Conservation (phyloP, 2,113 vertebrate species). For the Corythornis vintsioides region DNA sequence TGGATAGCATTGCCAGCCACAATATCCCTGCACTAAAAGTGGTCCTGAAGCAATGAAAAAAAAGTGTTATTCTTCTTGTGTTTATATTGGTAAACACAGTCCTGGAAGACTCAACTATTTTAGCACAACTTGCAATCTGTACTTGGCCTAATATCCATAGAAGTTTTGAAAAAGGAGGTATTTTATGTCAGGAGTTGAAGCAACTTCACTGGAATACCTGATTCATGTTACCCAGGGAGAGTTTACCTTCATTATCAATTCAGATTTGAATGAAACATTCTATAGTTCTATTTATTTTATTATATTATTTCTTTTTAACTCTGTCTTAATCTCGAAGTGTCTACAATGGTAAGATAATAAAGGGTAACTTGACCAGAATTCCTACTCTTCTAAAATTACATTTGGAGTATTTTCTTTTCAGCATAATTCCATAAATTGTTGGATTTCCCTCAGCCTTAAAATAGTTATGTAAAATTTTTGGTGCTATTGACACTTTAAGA, state of each 20-base stretch:
- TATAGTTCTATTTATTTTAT: background rate
- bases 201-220: background rate
- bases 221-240: background rate
- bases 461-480: background rate
- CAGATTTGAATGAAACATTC: background rate
- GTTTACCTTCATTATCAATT: background rate
- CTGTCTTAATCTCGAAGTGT: background rate
- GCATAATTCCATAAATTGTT: background rate
- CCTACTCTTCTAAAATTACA: background rate
- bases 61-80: background rate
- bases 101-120: background rate
- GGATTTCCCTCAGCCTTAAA: background rate
- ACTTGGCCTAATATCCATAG: background rate
- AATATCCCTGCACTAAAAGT: background rate
- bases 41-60: background rate
- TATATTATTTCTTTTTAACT: background rate
- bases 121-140: background rate
- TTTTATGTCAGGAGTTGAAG: background rate
- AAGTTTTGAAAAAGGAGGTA: background rate
- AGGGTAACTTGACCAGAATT: background rate
- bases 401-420: background rate
- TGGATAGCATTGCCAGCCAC: background rate
- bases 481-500: background rate
- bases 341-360: background rate
- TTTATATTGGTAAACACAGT: background rate